Percentiles rank a stretch among this genome's conserved stretches.
These are phyloP conservation scores for Tupaia tana DNA, from an alignment of 2,113 vertebrate genomes.

Conservation along the genomic window DNA sequence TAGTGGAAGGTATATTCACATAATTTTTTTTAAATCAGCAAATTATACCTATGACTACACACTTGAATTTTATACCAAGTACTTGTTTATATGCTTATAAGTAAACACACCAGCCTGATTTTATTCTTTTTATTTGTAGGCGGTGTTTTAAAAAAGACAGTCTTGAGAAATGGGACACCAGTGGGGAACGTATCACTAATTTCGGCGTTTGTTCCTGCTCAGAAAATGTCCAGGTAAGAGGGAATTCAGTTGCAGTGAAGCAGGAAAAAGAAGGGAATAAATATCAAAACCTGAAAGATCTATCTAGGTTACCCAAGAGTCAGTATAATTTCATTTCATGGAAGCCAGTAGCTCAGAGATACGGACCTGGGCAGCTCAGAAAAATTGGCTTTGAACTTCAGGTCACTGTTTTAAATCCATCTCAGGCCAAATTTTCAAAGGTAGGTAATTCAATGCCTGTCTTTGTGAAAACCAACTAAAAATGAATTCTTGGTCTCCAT, in stretches of 20 bases:
- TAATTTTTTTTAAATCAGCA: background rate
- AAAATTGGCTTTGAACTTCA: slow-evolving; percentile 56
- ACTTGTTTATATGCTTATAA: background rate
- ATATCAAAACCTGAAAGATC: background rate
- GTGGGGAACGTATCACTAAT: slow-evolving; percentile 83
- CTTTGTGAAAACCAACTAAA: slow-evolving; percentile 54
- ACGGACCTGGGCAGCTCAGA: background rate
- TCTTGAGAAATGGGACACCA: slow-evolving; percentile 87
- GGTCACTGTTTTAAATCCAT: slow-evolving; percentile 47
- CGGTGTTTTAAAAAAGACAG: slow-evolving; percentile 84
- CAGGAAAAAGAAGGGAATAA: background rate
- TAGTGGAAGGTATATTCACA: background rate
- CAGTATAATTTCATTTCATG: slow-evolving; percentile 57
- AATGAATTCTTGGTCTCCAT: slow-evolving; percentile 40
- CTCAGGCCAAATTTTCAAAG: slow-evolving; percentile 45
- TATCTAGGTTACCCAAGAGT: slow-evolving; percentile 14
- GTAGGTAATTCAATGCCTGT: background rate
- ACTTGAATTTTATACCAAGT: slow-evolving; percentile 12
- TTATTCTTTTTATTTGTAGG: slow-evolving; percentile 84
- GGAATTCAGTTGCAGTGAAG: slow-evolving; percentile 46
- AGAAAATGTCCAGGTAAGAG: slow-evolving; percentile 85
- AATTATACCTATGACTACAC: background rate
- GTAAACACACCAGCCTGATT: background rate
- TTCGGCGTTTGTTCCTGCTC: slow-evolving; percentile 92
- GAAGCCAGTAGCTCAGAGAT: slow-evolving; percentile 19